Evolutionary conservation across 1,140 invertebrate genomes (phyloP).

Genomic region (Episyrphus balteatus): DNA sequence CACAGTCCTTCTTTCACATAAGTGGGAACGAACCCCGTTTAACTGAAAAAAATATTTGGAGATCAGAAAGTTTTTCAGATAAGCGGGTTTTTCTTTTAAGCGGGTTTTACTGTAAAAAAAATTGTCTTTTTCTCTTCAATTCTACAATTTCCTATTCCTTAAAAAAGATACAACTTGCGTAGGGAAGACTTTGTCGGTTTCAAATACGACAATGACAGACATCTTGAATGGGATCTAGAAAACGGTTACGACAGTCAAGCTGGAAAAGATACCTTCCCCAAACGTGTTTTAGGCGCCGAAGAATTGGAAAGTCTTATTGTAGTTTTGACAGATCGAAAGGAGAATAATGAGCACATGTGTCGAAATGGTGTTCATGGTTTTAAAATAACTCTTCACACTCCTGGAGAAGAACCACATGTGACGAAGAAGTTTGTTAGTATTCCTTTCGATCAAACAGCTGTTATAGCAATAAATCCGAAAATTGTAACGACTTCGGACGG

Average conservation of each 20-base stretch:
- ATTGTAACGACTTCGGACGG: slow-evolving; percentile 47
- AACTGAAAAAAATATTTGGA: no score
- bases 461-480: slow-evolving; percentile 43
- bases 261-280: slow-evolving; percentile 43
- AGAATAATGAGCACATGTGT: slow-evolving; percentile 53
- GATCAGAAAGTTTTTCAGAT: no score
- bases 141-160: no score
- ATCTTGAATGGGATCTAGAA: slow-evolving; percentile 46
- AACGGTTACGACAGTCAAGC: slow-evolving; percentile 44
- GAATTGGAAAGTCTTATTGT: slow-evolving; percentile 47
- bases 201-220: no score
- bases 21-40: no score
- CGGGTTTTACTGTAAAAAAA: no score
- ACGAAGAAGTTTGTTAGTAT: slow-evolving; percentile 43
- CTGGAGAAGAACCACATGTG: slow-evolving; percentile 44
- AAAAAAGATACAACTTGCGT: no score
- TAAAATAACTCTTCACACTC: slow-evolving; percentile 48
- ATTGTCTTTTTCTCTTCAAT: no score
- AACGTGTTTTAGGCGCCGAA: slow-evolving; percentile 47
- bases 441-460: slow-evolving; percentile 43
- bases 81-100: no score
- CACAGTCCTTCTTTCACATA: no score
- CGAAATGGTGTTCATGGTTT: slow-evolving; percentile 58
- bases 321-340: slow-evolving; percentile 42
- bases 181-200: no score